Base-by-base conservation (phyloP, 2,888 invertebrate species). In the Caenorhabditis macrosperma region DNA sequence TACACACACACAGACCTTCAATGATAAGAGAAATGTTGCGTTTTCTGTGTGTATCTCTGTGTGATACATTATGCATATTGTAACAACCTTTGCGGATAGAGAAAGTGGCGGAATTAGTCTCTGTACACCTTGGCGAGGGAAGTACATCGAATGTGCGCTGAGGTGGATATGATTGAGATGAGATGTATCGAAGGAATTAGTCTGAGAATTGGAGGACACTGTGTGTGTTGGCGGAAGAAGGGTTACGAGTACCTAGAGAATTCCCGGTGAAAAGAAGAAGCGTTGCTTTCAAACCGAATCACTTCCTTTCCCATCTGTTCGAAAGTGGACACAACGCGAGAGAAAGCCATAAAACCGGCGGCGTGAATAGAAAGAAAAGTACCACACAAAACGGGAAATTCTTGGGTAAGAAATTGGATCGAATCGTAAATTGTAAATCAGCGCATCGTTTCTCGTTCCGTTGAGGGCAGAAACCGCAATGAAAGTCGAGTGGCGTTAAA, bases 91-190 rank as follows among this genome's bases (percentile, higher is more conserved):
- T 63, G 22, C n/a, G 63, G 41, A 69, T 28, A 46, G 46, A 2
- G 12, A 24, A 24, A 48, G 7, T 7, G 10, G 24, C 22, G 17
- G 24, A 20, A 61, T 41, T 59, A 50, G 15, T 59, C 60, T 69
- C 71, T 71, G 24, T 64, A 63, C 72, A 72, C 72, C 72, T 72
- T 64, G 54, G 48, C 28, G 72, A 24, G 50, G 10, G 61, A 17
- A 41, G 54, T 77, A 63, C 68, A 77, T 77, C 55, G 20, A 77
- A 77, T 69, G 76, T 77, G 68, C 76, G 76, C 57, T 68, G 76
- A 68, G 63, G 63, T 68, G 76, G 60, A 30, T 28, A 61, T 10
- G 35, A 77, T 68, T 77, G 55, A 68, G 59, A 74, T 72, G 63
- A 30, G 54, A 63, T 69, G 60, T 50, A 52, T 26, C 60, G 28